Evolutionary conservation across 2,113 vertebrate genomes (phyloP).

Genomic region (Ranitomeya imitator): DNA sequence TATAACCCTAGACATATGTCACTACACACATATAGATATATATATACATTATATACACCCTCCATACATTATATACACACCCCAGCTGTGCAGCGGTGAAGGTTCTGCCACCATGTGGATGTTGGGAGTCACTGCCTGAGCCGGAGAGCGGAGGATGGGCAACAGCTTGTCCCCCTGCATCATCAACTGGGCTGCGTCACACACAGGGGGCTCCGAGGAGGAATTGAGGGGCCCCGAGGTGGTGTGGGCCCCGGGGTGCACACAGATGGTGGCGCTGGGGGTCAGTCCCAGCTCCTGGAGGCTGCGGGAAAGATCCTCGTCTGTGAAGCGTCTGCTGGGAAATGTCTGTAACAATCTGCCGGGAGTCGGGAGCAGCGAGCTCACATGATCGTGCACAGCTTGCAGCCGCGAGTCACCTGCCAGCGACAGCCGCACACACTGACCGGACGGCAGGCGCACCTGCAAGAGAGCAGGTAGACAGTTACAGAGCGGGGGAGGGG

Average conservation of each 20-base stretch:
- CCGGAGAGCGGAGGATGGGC: constrained; percentile 1
- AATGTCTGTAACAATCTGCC: constrained; percentile 27
- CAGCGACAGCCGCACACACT: background rate
- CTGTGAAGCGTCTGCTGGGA: constrained; percentile 34
- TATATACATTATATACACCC: too few relatives aligned
- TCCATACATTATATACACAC: background rate
- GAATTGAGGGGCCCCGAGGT: background rate
- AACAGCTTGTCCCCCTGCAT: background rate
- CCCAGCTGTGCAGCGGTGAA: constrained; percentile 3
- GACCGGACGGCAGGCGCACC: constrained; percentile 36
- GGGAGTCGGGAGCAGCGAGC: background rate
- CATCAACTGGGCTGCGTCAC: background rate
- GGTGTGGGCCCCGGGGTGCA: background rate
- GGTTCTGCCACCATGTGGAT: constrained; percentile 1
- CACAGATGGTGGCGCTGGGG: constrained; percentile 41
- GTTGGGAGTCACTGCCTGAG: background rate
- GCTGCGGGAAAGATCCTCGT: constrained; percentile 6
- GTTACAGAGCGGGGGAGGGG: too few relatives aligned
- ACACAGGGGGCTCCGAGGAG: background rate
- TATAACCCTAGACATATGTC: too few relatives aligned
- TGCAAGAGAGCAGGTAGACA: background rate
- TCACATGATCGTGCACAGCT: constrained; percentile 17
- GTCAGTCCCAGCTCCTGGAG: constrained; percentile 45
- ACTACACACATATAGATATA: too few relatives aligned
- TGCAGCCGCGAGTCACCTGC: background rate